Percentiles rank a stretch among this genome's conserved stretches.
phyloP scores from a whole-genome alignment of 1,140 invertebrate species.

The Zaprionus ghesquierei region DNA sequence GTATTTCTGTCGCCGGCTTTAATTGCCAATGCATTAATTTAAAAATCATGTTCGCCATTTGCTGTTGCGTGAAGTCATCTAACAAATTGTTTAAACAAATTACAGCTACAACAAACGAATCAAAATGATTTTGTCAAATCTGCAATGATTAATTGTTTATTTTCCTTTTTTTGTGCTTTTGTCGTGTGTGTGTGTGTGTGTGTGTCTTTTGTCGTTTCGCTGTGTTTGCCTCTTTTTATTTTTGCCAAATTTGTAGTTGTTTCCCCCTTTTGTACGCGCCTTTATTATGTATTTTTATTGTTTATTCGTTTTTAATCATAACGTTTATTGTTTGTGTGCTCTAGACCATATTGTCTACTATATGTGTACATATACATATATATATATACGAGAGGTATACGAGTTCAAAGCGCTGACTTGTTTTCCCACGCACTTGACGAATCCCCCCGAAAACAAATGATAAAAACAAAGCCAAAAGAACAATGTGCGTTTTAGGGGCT shows the following conservation, averaged over 20 bases:
- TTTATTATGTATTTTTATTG: constrained; percentile 59
- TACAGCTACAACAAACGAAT: constrained; percentile 51
- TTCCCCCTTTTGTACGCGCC: constrained; percentile 13
- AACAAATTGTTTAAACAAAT: constrained; percentile 71
- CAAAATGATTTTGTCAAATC: constrained; percentile 43
- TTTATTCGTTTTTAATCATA: constrained; percentile 78
- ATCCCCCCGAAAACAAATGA: constrained; percentile 25
- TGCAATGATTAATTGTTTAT: constrained; percentile 59
- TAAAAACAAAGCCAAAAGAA: constrained; percentile 19
- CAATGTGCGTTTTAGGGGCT: not conserved
- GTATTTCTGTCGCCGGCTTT: constrained; percentile 46
- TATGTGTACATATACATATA: not conserved
- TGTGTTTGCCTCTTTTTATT: constrained; percentile 1
- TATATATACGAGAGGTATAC: not conserved
- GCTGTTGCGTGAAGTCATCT: constrained; percentile 70
- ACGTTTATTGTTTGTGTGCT: constrained; percentile 62
- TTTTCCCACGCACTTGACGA: constrained; percentile 59
- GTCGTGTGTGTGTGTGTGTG: constrained; percentile 17
- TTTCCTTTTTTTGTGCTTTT: constrained; percentile 27
- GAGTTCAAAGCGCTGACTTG: constrained; percentile 40
- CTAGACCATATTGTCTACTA: constrained; percentile 47
- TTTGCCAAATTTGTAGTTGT: constrained; percentile 39
- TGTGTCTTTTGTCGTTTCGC: constrained; percentile 14
- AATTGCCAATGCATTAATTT: constrained; percentile 49
- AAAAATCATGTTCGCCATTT: constrained; percentile 56